phyloP scores from a whole-genome alignment of 2,888 invertebrate species.

The Lasioglossum pauxillum region DNA sequence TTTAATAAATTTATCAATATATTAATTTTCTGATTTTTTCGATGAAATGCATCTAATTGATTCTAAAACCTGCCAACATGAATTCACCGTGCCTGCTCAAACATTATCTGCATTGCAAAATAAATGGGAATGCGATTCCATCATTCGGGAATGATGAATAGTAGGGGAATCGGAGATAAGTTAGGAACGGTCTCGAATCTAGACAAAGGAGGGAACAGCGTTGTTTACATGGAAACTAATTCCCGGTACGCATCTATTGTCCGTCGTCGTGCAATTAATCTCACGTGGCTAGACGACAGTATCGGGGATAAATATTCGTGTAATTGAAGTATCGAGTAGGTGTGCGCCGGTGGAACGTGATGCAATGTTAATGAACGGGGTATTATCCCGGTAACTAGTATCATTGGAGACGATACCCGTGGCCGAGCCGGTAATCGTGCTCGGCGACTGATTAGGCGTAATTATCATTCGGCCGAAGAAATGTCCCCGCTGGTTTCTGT shows the following conservation, averaged over 20 bases:
- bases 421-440: conserved; percentile 60
- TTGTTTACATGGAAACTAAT: conserved; percentile 31
- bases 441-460: conserved; percentile 66
- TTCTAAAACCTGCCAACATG: too few species aligned
- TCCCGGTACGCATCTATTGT: conserved; percentile 7
- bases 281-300: conserved; percentile 40
- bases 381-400: conserved; percentile 65
- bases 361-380: conserved; percentile 69
- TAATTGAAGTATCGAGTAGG: conserved; percentile 62
- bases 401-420: conserved; percentile 62
- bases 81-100: too few species aligned
- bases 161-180: background rate
- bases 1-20: too few species aligned
- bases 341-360: conserved; percentile 62
- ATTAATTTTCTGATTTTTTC: too few species aligned
- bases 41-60: too few species aligned
- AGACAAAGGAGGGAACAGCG: background rate
- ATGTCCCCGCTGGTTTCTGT: conserved; percentile 53
- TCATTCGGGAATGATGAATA: background rate
- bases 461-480: conserved; percentile 67
- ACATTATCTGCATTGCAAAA: background rate
- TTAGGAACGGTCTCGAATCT: background rate
- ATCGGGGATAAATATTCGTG: conserved; percentile 59
- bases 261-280: conserved; percentile 55
- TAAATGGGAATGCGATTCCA: background rate